Evolutionary conservation across 2,888 invertebrate genomes (phyloP).

Genomic region (Thymelicus sylvestris): DNA sequence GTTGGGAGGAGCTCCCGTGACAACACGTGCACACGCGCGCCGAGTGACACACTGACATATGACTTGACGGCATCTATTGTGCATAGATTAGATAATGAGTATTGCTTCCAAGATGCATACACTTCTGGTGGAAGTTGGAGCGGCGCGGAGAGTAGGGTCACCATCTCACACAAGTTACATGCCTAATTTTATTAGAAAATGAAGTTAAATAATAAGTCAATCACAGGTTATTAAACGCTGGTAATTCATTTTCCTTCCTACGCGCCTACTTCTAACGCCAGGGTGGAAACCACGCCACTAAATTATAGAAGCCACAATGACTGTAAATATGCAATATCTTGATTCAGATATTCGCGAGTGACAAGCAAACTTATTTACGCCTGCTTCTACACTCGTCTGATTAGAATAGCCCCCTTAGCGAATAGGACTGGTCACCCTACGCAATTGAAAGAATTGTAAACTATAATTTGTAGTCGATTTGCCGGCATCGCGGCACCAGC

Average conservation of each 20-base stretch:
- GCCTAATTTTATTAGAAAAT: too few species aligned
- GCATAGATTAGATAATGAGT: slow-evolving; percentile 69
- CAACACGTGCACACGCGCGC: slow-evolving; percentile 17
- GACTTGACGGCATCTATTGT: slow-evolving; percentile 63
- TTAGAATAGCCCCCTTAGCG: neutral
- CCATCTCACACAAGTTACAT: slow-evolving; percentile 11
- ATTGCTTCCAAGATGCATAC: slow-evolving; percentile 61
- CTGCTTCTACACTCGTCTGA: neutral
- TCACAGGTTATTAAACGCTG: too few species aligned
- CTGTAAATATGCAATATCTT: neutral
- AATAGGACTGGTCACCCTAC: slow-evolving; percentile 36
- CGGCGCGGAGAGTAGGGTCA: slow-evolving; percentile 29
- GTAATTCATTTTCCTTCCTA: too few species aligned
- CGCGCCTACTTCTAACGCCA: too few species aligned
- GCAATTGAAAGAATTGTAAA: slow-evolving; percentile 44
- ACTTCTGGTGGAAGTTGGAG: slow-evolving; percentile 38
- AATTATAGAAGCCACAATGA: neutral
- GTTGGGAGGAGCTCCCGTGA: neutral
- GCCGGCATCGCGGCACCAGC: slow-evolving; percentile 23
- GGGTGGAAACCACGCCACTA: too few species aligned
- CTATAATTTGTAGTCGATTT: slow-evolving; percentile 48
- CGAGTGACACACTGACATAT: slow-evolving; percentile 48
- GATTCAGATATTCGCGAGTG: neutral
- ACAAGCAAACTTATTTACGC: neutral
- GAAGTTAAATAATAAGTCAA: too few species aligned